Base-by-base conservation (phyloP, 2,888 invertebrate genomes). In the Orthosia cruda region DNA sequence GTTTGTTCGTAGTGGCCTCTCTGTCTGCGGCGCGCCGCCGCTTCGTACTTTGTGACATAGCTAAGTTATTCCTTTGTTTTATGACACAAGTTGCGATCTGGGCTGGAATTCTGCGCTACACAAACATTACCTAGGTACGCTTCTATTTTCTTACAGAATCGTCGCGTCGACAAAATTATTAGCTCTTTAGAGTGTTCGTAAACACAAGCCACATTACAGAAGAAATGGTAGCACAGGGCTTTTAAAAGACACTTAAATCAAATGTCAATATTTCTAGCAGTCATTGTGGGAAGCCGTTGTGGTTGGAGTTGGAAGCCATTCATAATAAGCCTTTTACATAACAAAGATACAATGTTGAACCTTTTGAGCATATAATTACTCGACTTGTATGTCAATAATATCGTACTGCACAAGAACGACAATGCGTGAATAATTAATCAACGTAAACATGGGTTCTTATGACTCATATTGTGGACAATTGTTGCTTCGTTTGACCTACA, bases 281-380 rank as follows among this genome's bases (percentile, higher is more conserved):
- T 58, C 40, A 81, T 7, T 81, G 57, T 26, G 13, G 15, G 76
- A 81, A 81, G 47, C 63, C 82, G 18, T 54, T 54, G 54, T 26
- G 18, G 40, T 32, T 18, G 13, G 75, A 80, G 40, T 32, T 18
- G 13, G 75, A 75, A 75, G 75, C 55, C 75, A 57, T 26, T 23
- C 26, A 61, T 26, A 52, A 20, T n/a, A 59, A 54, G 49, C 40
- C 82, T 50, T 74, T 81, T n/a, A 76, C 50, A 40, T 26, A 54
- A 52, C n/a, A 47, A 59, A 69, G 59, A 61, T 26, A 49, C 23
- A 58, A 63, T 52, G 18, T 40, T 55, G 23, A 54, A 20, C 73
- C 40, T 40, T 40, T 47, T 47, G 16, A 20, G 20, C 16, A 9
- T 15, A n/a, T 47, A 16, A 74, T 74, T 52, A 45, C 45, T 52